Evolutionary conservation across 1,140 invertebrate species (phyloP).

Genomic region (Aphaenogaster floridana): DNA sequence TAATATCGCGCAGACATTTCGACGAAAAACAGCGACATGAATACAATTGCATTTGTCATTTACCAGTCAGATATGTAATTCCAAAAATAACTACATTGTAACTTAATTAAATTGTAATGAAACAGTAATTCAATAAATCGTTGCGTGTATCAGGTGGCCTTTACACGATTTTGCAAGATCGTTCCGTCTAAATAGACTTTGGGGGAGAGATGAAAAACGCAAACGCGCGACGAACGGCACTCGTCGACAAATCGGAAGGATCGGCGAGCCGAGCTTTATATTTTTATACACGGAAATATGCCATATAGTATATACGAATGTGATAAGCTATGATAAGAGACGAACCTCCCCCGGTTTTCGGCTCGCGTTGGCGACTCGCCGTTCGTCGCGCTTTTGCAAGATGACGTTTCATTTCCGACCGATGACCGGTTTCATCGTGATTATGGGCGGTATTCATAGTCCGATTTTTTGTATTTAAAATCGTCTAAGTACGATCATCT

Average conservation of each 20-base stretch:
- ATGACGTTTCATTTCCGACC: background rate
- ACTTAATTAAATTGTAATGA: conserved; percentile 14
- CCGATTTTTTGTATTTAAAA: background rate
- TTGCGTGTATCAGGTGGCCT: background rate
- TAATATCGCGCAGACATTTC: background rate
- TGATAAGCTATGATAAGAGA: conserved; percentile 6
- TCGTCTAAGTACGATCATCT: background rate
- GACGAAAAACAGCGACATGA: background rate
- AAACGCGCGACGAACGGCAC: background rate
- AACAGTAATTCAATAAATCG: conserved; percentile 13
- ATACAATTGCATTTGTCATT: background rate
- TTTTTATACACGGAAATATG: conserved; percentile 40
- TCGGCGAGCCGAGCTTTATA: background rate
- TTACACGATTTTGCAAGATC: background rate
- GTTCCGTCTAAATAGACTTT: conserved; percentile 28
- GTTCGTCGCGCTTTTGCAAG: background rate
- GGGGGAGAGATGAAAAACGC: background rate
- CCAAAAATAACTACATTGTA: background rate
- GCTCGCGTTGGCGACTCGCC: background rate
- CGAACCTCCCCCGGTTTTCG: background rate
- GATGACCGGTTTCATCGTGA: background rate
- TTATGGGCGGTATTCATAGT: background rate
- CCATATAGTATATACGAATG: background rate
- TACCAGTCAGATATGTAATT: background rate
- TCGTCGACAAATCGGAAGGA: background rate